These are phyloP conservation scores for Steromphala cineraria DNA, from an alignment of 2,888 invertebrate genomes.

Conservation along the genomic window DNA sequence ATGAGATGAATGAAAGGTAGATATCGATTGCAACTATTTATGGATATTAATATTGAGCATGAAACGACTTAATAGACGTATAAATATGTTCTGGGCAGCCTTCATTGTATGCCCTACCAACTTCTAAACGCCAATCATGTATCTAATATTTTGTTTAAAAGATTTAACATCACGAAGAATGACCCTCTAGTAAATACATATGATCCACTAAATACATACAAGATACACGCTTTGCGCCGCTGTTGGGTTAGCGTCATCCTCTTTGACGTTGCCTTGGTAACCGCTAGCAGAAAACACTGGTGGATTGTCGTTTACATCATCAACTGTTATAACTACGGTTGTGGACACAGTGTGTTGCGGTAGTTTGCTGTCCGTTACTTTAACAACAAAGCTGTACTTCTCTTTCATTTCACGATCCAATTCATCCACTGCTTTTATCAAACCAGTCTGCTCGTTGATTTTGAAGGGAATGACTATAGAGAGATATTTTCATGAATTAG, in stretches of 20 bases:
- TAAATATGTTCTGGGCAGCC: too few relatives aligned
- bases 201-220: constrained; percentile 20
- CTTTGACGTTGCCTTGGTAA: constrained; percentile 11
- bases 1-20: too few relatives aligned
- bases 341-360: constrained; percentile 30
- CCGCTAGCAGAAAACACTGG: constrained; percentile 17
- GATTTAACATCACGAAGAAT: too few relatives aligned
- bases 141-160: too few relatives aligned
- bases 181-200: too few relatives aligned
- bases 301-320: constrained; percentile 10
- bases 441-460: constrained; percentile 16
- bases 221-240: constrained; percentile 30
- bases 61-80: too few relatives aligned
- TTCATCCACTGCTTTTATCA: neutral
- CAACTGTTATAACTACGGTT: neutral
- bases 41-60: too few relatives aligned
- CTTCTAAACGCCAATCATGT: too few relatives aligned
- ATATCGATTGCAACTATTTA: too few relatives aligned
- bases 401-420: constrained; percentile 14
- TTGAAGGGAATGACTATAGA: neutral
- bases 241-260: constrained; percentile 25
- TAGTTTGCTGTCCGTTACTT: constrained; percentile 29
- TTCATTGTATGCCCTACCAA: too few relatives aligned
- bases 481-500: too few relatives aligned
- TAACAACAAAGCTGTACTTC: constrained; percentile 23